These are phyloP conservation scores for Turritopsis dohrnii DNA, from an alignment of 30 jellyfish, hydroid and myxozoan species.

Conservation along the genomic window DNA sequence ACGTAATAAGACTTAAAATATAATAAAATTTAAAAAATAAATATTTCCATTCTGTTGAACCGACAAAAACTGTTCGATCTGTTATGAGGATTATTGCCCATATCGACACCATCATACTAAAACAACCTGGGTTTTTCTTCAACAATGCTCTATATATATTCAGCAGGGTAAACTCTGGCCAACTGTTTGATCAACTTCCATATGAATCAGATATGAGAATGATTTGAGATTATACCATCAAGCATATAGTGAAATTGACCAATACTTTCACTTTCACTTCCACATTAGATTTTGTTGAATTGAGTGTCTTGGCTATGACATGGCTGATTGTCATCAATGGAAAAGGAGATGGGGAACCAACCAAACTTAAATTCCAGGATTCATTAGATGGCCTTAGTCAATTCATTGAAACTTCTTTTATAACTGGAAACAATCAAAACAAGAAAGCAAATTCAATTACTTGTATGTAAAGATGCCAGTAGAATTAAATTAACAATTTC, in stretches of 20 bases:
- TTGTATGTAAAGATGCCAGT: no score
- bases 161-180: background rate
- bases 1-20: no score
- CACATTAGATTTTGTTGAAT: background rate
- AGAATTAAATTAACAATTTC: no score
- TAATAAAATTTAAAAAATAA: no score
- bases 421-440: no score
- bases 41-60: no score
- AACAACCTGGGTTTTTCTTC: background rate
- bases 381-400: no score
- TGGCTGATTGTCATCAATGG: background rate
- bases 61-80: background rate
- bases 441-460: no score
- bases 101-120: background rate
- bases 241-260: background rate
- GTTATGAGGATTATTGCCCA: background rate
- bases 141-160: background rate
- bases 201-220: background rate
- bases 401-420: no score
- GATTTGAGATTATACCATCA: background rate
- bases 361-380: no score
- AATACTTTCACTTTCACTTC: background rate
- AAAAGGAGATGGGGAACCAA: no score
- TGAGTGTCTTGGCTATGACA: background rate
- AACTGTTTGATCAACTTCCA: background rate